phyloP scores from a whole-genome alignment of 37 sponge, comb jelly and placozoan species.

The Lycopodina hypogea region DNA sequence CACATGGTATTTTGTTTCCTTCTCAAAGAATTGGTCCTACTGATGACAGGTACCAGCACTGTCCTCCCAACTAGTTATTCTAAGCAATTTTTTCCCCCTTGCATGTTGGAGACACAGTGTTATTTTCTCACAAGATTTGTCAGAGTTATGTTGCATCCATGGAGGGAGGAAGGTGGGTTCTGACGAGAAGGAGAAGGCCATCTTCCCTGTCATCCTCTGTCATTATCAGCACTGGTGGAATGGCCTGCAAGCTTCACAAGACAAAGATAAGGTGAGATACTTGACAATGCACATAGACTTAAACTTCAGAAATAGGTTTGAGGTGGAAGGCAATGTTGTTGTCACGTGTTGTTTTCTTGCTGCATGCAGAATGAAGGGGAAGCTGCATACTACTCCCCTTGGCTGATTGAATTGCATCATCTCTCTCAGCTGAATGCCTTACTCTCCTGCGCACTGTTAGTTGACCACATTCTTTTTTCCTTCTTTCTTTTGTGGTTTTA shows the following conservation, averaged over 20 bases:
- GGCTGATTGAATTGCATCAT: not conserved
- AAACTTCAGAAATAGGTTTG: too few relatives aligned
- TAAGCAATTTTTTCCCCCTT: not conserved
- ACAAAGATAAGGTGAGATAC: not conserved
- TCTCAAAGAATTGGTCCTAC: not conserved
- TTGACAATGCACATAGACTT: too few relatives aligned
- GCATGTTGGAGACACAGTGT: not conserved
- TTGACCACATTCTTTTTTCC: too few relatives aligned
- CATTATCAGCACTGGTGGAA: slow-evolving; percentile 21
- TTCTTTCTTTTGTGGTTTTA: too few relatives aligned
- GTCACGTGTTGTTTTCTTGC: too few relatives aligned
- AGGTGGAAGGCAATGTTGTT: too few relatives aligned
- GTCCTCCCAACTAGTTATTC: not conserved
- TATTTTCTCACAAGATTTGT: not conserved
- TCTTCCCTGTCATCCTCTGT: slow-evolving; percentile 20
- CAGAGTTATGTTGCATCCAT: not conserved
- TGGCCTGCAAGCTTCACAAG: not conserved
- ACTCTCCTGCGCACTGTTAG: not conserved
- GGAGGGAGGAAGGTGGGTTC: too few relatives aligned
- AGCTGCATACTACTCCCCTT: not conserved
- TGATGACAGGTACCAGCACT: not conserved
- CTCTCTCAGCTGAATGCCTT: not conserved
- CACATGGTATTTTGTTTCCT: slow-evolving; percentile 1
- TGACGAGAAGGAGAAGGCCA: not conserved
- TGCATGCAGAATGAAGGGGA: too few relatives aligned